Percentiles rank a stretch among this genome's conserved stretches.
These are phyloP conservation scores for Oxyura jamaicensis DNA, from an alignment of 2,113 vertebrate species.

Conservation along the genomic window DNA sequence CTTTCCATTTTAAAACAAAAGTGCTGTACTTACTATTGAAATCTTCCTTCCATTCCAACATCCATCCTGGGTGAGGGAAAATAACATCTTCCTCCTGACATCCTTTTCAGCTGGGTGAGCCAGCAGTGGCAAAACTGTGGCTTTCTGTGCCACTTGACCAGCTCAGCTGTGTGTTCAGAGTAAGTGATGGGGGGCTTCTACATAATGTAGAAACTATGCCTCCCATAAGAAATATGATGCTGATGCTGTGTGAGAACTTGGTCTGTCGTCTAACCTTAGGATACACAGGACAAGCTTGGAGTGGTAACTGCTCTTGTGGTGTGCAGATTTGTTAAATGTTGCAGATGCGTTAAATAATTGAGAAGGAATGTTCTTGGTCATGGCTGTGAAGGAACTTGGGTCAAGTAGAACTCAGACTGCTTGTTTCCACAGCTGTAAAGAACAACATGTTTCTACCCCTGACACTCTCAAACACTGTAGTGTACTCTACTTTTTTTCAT, in stretches of 20 bases:
- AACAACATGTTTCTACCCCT: not conserved
- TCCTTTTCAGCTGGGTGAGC: not conserved
- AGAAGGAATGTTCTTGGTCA: not conserved
- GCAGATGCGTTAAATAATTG: not conserved
- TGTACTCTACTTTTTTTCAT: not conserved
- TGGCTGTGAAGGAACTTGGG: not conserved
- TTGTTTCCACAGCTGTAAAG: not conserved
- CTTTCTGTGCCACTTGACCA: not conserved
- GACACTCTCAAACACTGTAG: no score
- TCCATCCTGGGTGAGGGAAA: not conserved
- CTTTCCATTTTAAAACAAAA: not conserved
- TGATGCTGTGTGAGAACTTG: not conserved
- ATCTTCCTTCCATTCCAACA: not conserved
- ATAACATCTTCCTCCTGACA: not conserved
- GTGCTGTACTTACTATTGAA: not conserved
- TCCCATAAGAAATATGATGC: fast-evolving
- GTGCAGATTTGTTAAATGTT: not conserved
- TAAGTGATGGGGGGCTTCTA: not conserved
- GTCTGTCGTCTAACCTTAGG: not conserved
- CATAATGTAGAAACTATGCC: fast-evolving
- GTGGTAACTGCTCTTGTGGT: not conserved
- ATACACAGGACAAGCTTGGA: not conserved
- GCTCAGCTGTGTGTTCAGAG: not conserved
- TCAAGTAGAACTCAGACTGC: not conserved
- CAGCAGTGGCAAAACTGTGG: not conserved